Percentiles rank a stretch among this genome's conserved stretches.
phyloP scores from a whole-genome alignment of 2,113 vertebrate genomes.

The Phocoena phocoena region DNA sequence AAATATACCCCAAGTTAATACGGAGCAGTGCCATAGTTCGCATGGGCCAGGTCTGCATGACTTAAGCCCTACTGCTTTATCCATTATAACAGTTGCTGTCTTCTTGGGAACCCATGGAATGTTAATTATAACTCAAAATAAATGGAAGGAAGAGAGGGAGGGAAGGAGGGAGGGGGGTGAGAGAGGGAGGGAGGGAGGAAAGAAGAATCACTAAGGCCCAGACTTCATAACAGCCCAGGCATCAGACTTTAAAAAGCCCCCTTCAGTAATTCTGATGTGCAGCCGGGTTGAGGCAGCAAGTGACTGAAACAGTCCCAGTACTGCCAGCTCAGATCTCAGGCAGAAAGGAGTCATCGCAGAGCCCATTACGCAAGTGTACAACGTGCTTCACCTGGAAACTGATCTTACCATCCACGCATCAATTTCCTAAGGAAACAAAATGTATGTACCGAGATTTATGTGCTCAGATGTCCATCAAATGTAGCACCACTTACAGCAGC shows the following conservation, averaged over 20 bases:
- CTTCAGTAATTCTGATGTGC: not conserved
- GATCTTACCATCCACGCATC: not conserved
- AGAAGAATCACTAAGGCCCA: not conserved
- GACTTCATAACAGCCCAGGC: not conserved
- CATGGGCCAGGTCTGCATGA: not conserved
- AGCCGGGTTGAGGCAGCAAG: not conserved
- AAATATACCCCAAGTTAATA: not conserved
- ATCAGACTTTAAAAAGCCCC: not conserved
- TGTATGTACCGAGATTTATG: not conserved
- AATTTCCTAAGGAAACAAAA: not conserved
- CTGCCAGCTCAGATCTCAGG: not conserved
- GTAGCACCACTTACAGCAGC: not conserved
- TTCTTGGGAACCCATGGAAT: not conserved
- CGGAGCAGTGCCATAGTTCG: no score
- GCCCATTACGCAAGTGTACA: no score
- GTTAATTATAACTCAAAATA: not conserved
- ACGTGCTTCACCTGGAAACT: not conserved
- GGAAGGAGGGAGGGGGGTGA: not conserved
- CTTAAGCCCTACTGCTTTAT: not conserved
- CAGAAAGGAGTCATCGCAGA: not conserved
- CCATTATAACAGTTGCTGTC: not conserved
- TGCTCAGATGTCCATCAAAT: not conserved
- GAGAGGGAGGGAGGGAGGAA: not conserved
- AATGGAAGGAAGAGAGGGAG: not conserved
- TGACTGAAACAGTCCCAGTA: not conserved